These are phyloP conservation scores for Eupithecia inturbata DNA, from an alignment of 2,888 invertebrate genomes.

Conservation along the genomic window DNA sequence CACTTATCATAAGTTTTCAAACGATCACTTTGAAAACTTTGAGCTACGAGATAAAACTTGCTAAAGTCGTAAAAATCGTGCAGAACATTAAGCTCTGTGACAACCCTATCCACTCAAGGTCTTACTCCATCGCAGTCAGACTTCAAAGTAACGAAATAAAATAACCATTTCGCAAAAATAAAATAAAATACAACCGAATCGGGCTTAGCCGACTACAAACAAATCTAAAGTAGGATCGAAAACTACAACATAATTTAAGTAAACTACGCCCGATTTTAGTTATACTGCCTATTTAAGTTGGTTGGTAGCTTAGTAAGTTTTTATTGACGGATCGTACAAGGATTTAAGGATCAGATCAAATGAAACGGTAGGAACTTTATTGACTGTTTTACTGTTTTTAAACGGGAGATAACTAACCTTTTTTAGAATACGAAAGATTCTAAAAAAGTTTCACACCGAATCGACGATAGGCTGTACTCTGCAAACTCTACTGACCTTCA, in stretches of 20 bases:
- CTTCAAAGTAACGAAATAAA: slow-evolving; percentile 35
- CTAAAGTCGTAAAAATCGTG: neutral
- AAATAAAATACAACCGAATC: slow-evolving; percentile 23
- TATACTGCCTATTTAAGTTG: neutral
- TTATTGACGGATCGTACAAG: neutral
- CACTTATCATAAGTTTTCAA: too few species aligned
- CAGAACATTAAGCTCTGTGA: neutral
- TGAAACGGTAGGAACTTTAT: neutral
- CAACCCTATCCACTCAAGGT: slow-evolving; percentile 23
- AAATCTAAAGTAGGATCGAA: neutral
- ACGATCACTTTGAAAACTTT: neutral
- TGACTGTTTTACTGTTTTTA: neutral
- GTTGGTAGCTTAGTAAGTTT: neutral
- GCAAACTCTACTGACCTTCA: too few species aligned
- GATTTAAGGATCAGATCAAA: slow-evolving; percentile 1
- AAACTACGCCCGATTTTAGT: neutral
- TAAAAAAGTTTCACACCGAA: neutral
- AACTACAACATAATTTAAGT: neutral
- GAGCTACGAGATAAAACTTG: too few species aligned
- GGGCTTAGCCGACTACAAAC: neutral
- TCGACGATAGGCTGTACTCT: neutral
- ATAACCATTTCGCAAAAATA: slow-evolving; percentile 26
- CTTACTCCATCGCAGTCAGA: slow-evolving; percentile 31
- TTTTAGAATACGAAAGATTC: neutral
- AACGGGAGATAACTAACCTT: neutral